phyloP scores from a whole-genome alignment of 1,140 invertebrate genomes.

The Trypoxylus dichotomus region DNA sequence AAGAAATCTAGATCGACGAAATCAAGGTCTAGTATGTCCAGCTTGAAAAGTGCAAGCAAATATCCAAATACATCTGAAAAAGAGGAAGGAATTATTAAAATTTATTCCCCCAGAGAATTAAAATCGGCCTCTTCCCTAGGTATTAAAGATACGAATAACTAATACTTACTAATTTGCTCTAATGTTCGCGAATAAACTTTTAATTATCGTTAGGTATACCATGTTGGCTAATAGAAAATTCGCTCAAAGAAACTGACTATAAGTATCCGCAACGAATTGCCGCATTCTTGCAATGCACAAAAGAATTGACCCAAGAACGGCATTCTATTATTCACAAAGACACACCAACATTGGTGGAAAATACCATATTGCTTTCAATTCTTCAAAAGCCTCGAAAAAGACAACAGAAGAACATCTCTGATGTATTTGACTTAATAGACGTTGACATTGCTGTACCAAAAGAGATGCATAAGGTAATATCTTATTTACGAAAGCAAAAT shows the following conservation, averaged over 20 bases:
- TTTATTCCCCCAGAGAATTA: background rate
- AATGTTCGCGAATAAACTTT: background rate
- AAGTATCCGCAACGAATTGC: background rate
- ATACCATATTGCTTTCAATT: conserved; percentile 29
- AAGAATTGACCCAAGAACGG: conserved; percentile 29
- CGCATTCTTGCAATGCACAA: background rate
- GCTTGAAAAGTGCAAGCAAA: background rate
- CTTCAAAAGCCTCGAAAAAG: conserved; percentile 21
- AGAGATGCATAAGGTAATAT: background rate
- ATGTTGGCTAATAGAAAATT: conserved; percentile 28
- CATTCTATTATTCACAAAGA: background rate
- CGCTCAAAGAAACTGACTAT: background rate
- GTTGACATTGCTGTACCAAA: background rate
- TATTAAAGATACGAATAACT: background rate
- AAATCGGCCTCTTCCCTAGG: background rate
- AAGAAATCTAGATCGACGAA: background rate
- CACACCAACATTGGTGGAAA: conserved; percentile 2
- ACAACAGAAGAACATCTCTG: conserved; percentile 11
- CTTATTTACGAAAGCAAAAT: no score
- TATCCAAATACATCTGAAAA: background rate
- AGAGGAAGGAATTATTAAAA: background rate
- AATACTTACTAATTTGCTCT: background rate
- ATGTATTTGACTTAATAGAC: conserved; percentile 34
- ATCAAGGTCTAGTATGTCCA: background rate
- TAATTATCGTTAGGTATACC: conserved; percentile 22